Base-by-base conservation (phyloP, 2,888 invertebrate species). In the Parapristionchus giblindavisi region DNA sequence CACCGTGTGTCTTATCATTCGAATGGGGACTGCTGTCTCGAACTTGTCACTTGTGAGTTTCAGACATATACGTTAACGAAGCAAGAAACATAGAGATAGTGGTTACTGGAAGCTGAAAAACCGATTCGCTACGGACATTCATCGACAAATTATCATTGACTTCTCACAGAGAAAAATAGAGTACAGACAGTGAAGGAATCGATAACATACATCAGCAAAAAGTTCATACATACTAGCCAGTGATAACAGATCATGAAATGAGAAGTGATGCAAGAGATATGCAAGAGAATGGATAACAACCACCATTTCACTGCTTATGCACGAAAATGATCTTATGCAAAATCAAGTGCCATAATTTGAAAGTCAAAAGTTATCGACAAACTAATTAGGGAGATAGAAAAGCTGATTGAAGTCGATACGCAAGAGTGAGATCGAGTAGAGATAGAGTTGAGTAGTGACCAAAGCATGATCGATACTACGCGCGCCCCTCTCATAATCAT, bases 11-110 rank as follows among this genome's bases (percentile, higher is more conserved):
- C 38, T 65, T 65, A 65, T 65, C 63, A 61, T 65, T 43, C 63
- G 63, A 65, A 38, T 38, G 63, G n/a, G n/a, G n/a, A n/a, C n/a
- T n/a, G n/a, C n/a, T 65, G 40, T 65, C 63, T 65, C 63, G 63
- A 65, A 65, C 63, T 36, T 29, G 36, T 21, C 2, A 43, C 40
- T 21, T 3, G 40, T 36, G 40, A 43, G 63, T n/a, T n/a, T n/a
- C n/a, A n/a, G n/a, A n/a, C n/a, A n/a, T n/a, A n/a, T n/a, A n/a
- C n/a, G n/a, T n/a, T n/a, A n/a, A n/a, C n/a, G n/a, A 66, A 66
- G 52, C n/a, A 52, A 17, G 52, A 52, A 24, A 36, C n/a, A 68
- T 21, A 51, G 29, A 63, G 38, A 21, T 14, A 27, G 65, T 27
- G 51, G 36, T 29, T 32, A 43, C 29, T 65, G 63, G 61, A 36